These are phyloP conservation scores for Furnarius figulus DNA, from an alignment of 2,113 vertebrate species.

Conservation along the genomic window DNA sequence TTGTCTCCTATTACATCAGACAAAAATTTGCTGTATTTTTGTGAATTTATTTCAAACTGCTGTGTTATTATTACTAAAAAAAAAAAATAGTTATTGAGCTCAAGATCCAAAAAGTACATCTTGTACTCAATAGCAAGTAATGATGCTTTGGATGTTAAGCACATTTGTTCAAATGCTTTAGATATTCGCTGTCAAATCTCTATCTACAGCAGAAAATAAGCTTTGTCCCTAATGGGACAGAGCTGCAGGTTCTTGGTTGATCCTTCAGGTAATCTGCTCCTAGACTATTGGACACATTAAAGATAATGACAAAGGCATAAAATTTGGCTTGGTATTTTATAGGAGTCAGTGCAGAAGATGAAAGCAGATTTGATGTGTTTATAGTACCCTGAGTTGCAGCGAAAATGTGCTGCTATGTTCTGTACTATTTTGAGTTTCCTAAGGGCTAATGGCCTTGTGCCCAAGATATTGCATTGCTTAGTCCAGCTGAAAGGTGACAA, in stretches of 20 bases:
- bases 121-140: not conserved
- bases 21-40: not conserved
- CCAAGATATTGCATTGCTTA: not conserved
- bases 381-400: not conserved
- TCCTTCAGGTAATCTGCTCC: not conserved
- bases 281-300: not conserved
- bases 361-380: not conserved
- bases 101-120: not conserved
- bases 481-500: not conserved
- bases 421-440: slow-evolving; percentile 21
- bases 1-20: not conserved
- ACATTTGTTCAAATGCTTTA: not conserved
- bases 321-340: not conserved
- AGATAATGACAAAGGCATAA: not conserved
- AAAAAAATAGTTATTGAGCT: not conserved
- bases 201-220: not conserved
- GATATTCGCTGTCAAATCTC: not conserved
- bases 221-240: not conserved
- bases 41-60: not conserved
- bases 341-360: not conserved
- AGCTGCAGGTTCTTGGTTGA: not conserved
- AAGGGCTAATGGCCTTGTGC: not conserved
- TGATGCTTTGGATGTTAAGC: not conserved
- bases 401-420: not conserved
- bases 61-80: not conserved